Conservation (phyloP, 2,888 invertebrate species). For the Drosophila planitibia region DNA sequence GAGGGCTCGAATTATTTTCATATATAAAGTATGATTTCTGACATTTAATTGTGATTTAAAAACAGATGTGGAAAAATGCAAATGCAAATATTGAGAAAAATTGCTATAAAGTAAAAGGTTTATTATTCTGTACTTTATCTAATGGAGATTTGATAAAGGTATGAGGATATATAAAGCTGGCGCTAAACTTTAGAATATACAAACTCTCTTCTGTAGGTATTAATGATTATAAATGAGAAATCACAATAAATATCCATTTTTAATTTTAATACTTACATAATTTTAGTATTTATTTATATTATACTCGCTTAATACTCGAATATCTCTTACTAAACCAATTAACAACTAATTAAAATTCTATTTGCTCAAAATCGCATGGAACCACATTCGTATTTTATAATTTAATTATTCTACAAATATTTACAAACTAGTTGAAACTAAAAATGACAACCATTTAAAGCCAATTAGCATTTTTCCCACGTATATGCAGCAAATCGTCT, state of each 20-base stretch:
- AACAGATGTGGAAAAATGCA: background rate
- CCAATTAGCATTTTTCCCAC: conserved; percentile 31
- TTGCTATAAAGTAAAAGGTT: background rate
- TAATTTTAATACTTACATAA: background rate
- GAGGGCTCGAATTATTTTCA: background rate
- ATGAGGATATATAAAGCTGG: too few species aligned
- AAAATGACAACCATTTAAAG: conserved; percentile 6
- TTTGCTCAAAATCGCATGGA: background rate
- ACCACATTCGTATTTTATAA: too few species aligned
- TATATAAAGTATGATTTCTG: conserved; percentile 6
- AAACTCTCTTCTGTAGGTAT: background rate
- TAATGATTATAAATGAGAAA: background rate
- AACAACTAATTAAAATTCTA: background rate
- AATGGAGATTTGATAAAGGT: background rate
- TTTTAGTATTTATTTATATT: background rate
- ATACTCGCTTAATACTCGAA: background rate
- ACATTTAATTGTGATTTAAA: conserved; percentile 1
- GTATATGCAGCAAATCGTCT: background rate
- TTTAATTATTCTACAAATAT: background rate
- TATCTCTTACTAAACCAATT: background rate
- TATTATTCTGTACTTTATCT: background rate
- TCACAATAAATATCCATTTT: background rate
- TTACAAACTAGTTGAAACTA: background rate
- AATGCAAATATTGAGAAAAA: background rate
- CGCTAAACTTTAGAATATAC: background rate